These are phyloP conservation scores for Anolis carolinensis DNA, from an alignment of 2,113 vertebrate genomes.

Conservation along the genomic window DNA sequence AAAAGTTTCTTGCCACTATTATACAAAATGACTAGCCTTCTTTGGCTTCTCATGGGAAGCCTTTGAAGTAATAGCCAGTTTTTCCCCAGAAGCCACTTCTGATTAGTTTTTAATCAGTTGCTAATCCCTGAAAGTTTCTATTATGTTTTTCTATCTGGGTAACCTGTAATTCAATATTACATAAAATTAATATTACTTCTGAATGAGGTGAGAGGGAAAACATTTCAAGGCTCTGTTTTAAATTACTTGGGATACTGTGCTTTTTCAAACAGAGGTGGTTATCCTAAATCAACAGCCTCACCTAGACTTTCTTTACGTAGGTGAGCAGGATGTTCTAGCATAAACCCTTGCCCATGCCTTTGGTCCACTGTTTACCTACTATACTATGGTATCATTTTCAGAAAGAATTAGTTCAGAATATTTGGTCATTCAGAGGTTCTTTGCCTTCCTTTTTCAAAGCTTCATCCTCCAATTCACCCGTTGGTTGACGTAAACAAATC, in stretches of 20 bases:
- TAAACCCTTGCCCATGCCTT: too few relatives aligned
- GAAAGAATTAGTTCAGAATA: background rate
- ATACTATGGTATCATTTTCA: background rate
- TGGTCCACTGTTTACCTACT: background rate
- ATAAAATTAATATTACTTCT: conserved; percentile 62
- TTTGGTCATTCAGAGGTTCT: background rate
- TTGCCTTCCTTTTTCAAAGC: background rate
- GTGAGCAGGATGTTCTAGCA: background rate
- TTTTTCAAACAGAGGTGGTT: background rate
- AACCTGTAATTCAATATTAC: conserved; percentile 63
- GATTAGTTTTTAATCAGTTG: background rate
- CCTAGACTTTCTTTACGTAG: background rate
- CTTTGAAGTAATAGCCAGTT: background rate
- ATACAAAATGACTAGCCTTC: background rate
- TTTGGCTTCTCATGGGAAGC: background rate
- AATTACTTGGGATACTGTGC: background rate
- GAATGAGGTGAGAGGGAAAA: conserved; percentile 46
- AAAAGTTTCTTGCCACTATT: background rate
- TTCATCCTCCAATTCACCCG: background rate
- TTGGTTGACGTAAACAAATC: conserved; percentile 1
- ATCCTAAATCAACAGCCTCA: background rate
- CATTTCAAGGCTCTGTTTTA: background rate
- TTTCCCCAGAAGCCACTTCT: background rate
- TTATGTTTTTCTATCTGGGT: conserved; percentile 64
- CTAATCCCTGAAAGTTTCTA: conserved; percentile 39